Percentiles rank a stretch among this genome's conserved stretches.
These are phyloP conservation scores for Mycteria americana DNA, from an alignment of 2,797 vertebrate species.

Conservation along the genomic window DNA sequence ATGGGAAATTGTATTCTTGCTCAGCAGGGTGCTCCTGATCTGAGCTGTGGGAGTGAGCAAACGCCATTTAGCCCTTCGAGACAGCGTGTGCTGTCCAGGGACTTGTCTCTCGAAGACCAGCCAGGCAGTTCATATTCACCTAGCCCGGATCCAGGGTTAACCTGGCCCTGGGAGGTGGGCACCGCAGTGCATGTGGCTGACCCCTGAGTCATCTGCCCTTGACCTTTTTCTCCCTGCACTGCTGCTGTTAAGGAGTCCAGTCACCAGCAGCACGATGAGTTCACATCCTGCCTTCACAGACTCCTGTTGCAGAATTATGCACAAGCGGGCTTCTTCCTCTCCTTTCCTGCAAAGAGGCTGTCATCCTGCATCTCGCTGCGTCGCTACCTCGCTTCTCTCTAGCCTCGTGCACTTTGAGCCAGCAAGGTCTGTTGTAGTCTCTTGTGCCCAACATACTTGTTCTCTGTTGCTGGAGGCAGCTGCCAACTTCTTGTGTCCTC, in stretches of 20 bases:
- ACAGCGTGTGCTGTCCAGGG: background rate
- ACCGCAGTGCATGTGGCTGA: accelerated
- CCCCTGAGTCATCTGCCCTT: background rate
- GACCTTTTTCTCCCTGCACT: background rate
- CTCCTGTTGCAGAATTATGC: background rate
- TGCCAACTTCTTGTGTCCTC: background rate
- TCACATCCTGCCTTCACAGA: background rate
- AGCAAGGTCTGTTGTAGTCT: background rate
- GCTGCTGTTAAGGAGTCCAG: background rate
- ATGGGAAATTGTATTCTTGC: background rate
- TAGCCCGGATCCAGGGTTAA: background rate
- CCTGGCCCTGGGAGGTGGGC: background rate
- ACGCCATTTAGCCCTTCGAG: accelerated
- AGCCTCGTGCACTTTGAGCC: background rate
- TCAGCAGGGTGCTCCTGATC: background rate
- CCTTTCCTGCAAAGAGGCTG: background rate
- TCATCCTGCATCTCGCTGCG: background rate
- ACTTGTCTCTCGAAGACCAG: background rate
- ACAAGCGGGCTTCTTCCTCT: background rate
- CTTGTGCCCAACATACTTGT: background rate
- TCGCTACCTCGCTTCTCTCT: background rate
- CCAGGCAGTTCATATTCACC: accelerated
- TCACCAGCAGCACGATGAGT: background rate
- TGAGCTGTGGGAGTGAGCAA: background rate
- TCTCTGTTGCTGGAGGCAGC: background rate